Conservation (phyloP, 1,140 invertebrate species). For the Hestina assimilis region DNA sequence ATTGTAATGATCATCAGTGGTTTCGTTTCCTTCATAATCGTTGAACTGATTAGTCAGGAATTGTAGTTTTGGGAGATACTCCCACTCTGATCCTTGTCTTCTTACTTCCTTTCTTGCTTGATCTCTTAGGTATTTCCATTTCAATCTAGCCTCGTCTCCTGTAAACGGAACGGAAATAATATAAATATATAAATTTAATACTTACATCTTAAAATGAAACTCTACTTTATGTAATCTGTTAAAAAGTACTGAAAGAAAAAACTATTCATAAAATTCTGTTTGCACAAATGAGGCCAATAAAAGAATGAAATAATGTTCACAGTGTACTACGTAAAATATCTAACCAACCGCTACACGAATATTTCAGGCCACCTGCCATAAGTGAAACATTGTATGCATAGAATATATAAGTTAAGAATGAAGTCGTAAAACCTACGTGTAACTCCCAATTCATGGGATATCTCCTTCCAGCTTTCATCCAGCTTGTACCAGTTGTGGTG, state of each 20-base stretch:
- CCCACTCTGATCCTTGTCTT: slow-evolving; percentile 68
- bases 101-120: slow-evolving; percentile 66
- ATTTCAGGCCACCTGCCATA: too few relatives aligned
- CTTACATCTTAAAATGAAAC: too few relatives aligned
- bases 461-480: slow-evolving; percentile 71
- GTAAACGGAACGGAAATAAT: too few relatives aligned
- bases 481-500: slow-evolving; percentile 73
- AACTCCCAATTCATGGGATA: slow-evolving; percentile 59
- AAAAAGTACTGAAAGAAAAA: too few relatives aligned
- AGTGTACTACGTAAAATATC: too few relatives aligned
- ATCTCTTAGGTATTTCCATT: slow-evolving; percentile 75
- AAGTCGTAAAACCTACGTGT: slow-evolving; percentile 52
- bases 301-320: too few relatives aligned
- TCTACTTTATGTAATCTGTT: too few relatives aligned
- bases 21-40: slow-evolving; percentile 58
- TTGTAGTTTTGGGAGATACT: slow-evolving; percentile 60
- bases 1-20: slow-evolving; percentile 44
- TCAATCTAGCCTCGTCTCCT: slow-evolving; percentile 68
- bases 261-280: too few relatives aligned
- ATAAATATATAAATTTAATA: too few relatives aligned
- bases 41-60: slow-evolving; percentile 70
- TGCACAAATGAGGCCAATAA: too few relatives aligned
- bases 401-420: background rate
- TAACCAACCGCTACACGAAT: too few relatives aligned
- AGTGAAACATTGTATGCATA: too few relatives aligned